phyloP scores from a whole-genome alignment of 2,888 invertebrate genomes.

The Lepeophtheirus nordmannii region DNA sequence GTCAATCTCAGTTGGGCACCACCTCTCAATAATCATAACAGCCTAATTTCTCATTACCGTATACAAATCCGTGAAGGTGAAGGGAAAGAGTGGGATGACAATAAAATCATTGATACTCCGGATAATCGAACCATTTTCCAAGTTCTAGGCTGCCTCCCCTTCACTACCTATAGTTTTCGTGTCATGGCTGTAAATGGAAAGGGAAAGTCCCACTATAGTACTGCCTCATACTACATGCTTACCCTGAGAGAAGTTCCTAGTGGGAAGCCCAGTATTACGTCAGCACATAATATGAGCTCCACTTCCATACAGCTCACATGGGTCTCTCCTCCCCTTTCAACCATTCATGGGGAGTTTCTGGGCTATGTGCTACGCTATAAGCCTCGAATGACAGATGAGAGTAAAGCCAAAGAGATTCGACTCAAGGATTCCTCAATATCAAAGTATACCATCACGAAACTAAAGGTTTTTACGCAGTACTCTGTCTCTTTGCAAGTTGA shows the following conservation, averaged over 20 bases:
- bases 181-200: slow-evolving; percentile 54
- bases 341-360: slow-evolving; percentile 54
- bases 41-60: slow-evolving; percentile 52
- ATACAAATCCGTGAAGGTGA: slow-evolving; percentile 46
- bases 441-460: slow-evolving; percentile 47
- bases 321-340: slow-evolving; percentile 49
- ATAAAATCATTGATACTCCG: slow-evolving; percentile 21
- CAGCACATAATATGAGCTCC: slow-evolving; percentile 52
- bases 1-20: slow-evolving; percentile 48
- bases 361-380: slow-evolving; percentile 56
- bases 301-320: slow-evolving; percentile 54
- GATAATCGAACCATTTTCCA: slow-evolving; percentile 32
- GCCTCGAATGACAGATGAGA: slow-evolving; percentile 37
- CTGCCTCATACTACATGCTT: slow-evolving; percentile 54
- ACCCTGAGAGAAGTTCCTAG: slow-evolving; percentile 63
- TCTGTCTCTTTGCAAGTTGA: slow-evolving; percentile 55
- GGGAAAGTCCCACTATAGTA: slow-evolving; percentile 51
- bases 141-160: slow-evolving; percentile 50
- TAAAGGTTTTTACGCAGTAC: slow-evolving; percentile 59
- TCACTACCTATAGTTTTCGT: slow-evolving; percentile 58
- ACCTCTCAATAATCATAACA: slow-evolving; percentile 51
- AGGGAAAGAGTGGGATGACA: slow-evolving; percentile 14
- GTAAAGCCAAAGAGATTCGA: neutral
- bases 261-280: slow-evolving; percentile 52
- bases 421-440: slow-evolving; percentile 34